Conservation (phyloP, 2,888 invertebrate species). For the Temnothorax unifasciatus region DNA sequence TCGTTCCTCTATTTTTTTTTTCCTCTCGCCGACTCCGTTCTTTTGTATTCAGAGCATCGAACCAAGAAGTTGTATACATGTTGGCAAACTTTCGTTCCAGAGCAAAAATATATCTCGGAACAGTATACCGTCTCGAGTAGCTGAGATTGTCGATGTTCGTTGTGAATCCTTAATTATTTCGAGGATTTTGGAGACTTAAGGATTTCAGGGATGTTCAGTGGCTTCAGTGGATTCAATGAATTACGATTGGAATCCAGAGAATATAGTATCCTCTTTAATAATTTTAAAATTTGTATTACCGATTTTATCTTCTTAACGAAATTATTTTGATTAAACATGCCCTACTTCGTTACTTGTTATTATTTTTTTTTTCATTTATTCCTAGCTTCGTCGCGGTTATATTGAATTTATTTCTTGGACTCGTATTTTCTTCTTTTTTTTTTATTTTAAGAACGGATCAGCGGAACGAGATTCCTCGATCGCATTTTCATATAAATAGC, state of each 20-base stretch:
- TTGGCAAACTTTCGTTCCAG: slow-evolving; percentile 20
- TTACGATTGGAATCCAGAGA: neutral
- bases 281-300: neutral
- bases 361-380: neutral
- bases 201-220: no score
- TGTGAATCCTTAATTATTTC: neutral
- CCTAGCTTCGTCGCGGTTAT: neutral
- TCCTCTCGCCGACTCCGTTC: slow-evolving; percentile 22
- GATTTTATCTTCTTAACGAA: neutral
- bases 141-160: slow-evolving; percentile 8
- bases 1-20: slow-evolving; percentile 52
- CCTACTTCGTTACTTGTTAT: neutral
- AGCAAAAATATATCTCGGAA: slow-evolving; percentile 37
- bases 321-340: neutral
- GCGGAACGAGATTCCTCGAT: slow-evolving; percentile 58
- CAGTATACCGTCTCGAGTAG: neutral
- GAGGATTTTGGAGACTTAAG: neutral
- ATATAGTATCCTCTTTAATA: neutral
- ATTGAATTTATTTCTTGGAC: neutral
- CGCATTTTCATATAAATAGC: slow-evolving; percentile 51
- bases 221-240: neutral
- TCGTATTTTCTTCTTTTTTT: neutral
- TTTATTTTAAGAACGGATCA: slow-evolving; percentile 4
- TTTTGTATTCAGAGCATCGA: slow-evolving; percentile 56
- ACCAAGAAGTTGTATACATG: slow-evolving; percentile 49